Percentiles rank a stretch among this genome's conserved stretches.
Evolutionary conservation across 2,888 invertebrate species (phyloP).

Genomic region (Antheraea assamensis): DNA sequence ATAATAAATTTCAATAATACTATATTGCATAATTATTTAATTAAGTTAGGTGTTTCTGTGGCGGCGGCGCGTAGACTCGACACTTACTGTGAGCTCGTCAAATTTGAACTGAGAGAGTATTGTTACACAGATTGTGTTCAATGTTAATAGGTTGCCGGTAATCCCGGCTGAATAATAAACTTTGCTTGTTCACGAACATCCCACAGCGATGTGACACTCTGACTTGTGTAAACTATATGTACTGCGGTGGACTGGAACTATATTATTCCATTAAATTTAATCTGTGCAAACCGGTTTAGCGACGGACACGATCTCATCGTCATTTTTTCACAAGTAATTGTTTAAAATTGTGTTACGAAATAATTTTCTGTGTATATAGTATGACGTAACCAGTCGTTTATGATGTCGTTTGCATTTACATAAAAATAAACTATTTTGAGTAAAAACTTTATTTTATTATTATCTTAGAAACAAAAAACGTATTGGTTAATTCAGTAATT

Average conservation of each 20-base stretch:
- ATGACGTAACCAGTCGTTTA: too few relatives aligned
- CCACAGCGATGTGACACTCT: neutral
- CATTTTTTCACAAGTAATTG: neutral
- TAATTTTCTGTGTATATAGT: neutral
- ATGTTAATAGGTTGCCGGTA: neutral
- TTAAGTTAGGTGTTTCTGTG: neutral
- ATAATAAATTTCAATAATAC: too few relatives aligned
- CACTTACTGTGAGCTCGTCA: neutral
- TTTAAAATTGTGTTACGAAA: neutral
- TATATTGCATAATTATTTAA: too few relatives aligned
- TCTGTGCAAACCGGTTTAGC: neutral
- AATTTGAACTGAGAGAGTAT: neutral
- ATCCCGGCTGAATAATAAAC: neutral
- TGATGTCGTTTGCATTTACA: too few relatives aligned
- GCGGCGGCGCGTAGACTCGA: neutral
- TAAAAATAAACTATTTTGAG: too few relatives aligned
- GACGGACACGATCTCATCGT: neutral
- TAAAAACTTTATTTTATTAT: too few relatives aligned
- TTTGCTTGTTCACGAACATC: neutral
- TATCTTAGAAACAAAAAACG: too few relatives aligned
- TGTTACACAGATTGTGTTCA: neutral
- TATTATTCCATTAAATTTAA: slow-evolving; percentile 5
- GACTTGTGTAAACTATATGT: neutral
- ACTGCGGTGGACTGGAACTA: neutral
- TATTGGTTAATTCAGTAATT: too few relatives aligned